These are phyloP conservation scores for Saimiri boliviensis DNA, from an alignment of 2,113 vertebrate species.

Conservation along the genomic window DNA sequence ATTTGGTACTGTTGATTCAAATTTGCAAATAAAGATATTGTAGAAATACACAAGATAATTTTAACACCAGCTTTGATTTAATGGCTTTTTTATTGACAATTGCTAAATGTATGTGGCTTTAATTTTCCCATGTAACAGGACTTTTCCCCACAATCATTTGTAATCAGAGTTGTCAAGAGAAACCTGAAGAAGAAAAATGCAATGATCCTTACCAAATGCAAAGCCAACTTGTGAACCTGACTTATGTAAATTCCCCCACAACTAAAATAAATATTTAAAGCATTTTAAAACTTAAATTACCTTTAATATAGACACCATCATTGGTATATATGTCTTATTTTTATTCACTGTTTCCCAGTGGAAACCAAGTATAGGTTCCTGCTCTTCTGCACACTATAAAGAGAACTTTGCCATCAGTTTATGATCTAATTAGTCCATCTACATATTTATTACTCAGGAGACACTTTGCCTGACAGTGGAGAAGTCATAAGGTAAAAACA, in stretches of 20 bases:
- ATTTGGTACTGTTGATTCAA: not conserved
- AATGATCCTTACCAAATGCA: not conserved
- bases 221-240: not conserved
- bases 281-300: conserved; percentile 3
- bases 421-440: not conserved
- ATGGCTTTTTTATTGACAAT: not conserved
- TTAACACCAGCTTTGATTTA: not conserved
- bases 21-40: not conserved
- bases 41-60: not conserved
- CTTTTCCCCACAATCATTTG: not conserved
- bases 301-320: not conserved
- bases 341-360: not conserved
- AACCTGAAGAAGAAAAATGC: not conserved
- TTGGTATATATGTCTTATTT: not conserved
- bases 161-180: not conserved
- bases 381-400: not conserved
- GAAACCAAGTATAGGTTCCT: not conserved
- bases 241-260: not conserved
- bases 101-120: not conserved
- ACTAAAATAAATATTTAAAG: not conserved
- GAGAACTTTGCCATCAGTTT: not conserved
- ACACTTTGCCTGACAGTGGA: not conserved
- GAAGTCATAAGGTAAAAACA: not conserved
- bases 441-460: not conserved
- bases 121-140: not conserved